phyloP scores from a whole-genome alignment of 1,140 invertebrate species.

The Calliopsis andreniformis region DNA sequence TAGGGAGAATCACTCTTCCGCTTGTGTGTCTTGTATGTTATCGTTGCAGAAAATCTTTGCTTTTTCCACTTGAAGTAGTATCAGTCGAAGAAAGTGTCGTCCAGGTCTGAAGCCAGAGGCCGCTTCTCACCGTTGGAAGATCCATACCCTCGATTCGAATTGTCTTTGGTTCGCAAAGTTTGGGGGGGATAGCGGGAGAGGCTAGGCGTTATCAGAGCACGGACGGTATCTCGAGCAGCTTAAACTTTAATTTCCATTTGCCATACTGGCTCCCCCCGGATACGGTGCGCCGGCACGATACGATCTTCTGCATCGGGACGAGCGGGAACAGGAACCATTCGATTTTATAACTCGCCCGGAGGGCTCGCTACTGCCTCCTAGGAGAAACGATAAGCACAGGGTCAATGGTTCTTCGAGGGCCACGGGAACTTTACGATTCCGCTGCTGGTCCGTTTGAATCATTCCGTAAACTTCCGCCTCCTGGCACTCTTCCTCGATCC shows the following conservation, averaged over 20 bases:
- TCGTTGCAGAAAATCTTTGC: too few species aligned
- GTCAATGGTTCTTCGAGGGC: slow-evolving; percentile 50
- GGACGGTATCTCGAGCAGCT: slow-evolving; percentile 27
- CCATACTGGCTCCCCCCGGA: slow-evolving; percentile 18
- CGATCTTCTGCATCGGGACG: slow-evolving; percentile 42
- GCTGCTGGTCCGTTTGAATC: slow-evolving; percentile 40
- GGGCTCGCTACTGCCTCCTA: slow-evolving; percentile 19
- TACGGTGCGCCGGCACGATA: slow-evolving; percentile 14
- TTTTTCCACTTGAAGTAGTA: too few species aligned
- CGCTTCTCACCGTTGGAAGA: slow-evolving; percentile 12
- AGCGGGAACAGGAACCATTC: slow-evolving; percentile 43
- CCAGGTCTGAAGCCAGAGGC: not conserved
- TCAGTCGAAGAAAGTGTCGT: too few species aligned
- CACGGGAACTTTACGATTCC: slow-evolving; percentile 41
- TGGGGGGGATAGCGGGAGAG: not conserved
- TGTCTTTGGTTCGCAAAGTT: slow-evolving; percentile 30
- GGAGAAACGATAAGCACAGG: slow-evolving; percentile 47
- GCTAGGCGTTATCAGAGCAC: slow-evolving; percentile 21
- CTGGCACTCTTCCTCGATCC: not conserved
- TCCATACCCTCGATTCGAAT: slow-evolving; percentile 24
- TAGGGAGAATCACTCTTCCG: too few species aligned
- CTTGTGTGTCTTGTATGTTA: too few species aligned
- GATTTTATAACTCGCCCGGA: slow-evolving; percentile 51
- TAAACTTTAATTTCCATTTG: slow-evolving; percentile 53
- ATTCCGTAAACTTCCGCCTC: slow-evolving; percentile 47